Percentiles rank a stretch among this genome's conserved stretches.
Conservation (phyloP, 2,797 vertebrate species). For the Sebastes matsubarae region DNA sequence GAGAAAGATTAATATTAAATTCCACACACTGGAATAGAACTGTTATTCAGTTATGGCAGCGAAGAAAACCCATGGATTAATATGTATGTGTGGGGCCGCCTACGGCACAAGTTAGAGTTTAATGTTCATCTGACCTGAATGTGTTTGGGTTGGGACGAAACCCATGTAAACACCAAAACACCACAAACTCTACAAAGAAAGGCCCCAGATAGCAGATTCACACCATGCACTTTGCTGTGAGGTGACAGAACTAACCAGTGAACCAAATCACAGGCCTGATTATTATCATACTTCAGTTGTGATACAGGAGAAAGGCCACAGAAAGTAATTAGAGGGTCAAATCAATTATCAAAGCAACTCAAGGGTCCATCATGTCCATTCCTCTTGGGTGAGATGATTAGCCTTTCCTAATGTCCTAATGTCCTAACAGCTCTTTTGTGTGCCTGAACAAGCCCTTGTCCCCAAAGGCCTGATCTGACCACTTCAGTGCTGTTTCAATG, state of each 20-base stretch:
- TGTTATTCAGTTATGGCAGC: background rate
- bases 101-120: background rate
- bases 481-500: conserved; percentile 51
- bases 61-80: background rate
- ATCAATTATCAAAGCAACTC: conserved; percentile 41
- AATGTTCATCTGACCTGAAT: background rate
- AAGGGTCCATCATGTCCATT: conserved; percentile 33
- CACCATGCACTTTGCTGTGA: background rate
- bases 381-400: conserved; percentile 57
- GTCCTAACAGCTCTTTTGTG: conserved; percentile 38
- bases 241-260: background rate
- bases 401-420: conserved; percentile 30
- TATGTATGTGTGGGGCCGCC: background rate
- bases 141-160: background rate
- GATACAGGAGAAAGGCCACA: background rate
- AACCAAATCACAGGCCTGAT: background rate
- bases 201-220: background rate
- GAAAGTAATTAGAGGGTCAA: conserved; percentile 22
- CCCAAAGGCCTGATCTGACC: conserved; percentile 46
- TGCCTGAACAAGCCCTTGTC: background rate
- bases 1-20: background rate
- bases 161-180: background rate
- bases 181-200: background rate
- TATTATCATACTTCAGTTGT: background rate
- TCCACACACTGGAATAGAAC: background rate